phyloP scores from a whole-genome alignment of 2,888 invertebrate species.

The Pecten maximus region DNA sequence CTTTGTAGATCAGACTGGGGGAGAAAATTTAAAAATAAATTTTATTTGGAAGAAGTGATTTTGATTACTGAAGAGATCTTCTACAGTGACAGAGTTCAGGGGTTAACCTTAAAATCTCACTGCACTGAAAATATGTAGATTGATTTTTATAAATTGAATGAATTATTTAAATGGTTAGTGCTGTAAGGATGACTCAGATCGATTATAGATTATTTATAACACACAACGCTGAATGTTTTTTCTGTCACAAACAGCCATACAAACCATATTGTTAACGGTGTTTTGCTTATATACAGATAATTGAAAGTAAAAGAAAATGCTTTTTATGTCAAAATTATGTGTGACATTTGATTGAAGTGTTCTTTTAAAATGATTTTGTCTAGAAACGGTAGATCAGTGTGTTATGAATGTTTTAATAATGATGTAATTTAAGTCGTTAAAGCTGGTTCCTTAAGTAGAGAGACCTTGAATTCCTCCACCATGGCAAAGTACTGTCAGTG shows the following conservation, averaged over 20 bases:
- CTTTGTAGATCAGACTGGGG: slow-evolving; percentile 3
- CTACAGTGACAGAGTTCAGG: background rate
- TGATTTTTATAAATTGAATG: background rate
- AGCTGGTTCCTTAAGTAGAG: too few species aligned
- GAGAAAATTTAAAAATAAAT: background rate
- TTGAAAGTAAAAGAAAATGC: background rate
- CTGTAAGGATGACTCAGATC: background rate
- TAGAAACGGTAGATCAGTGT: background rate
- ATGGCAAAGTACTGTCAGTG: too few species aligned
- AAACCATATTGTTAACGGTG: background rate
- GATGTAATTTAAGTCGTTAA: background rate
- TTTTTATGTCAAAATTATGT: background rate
- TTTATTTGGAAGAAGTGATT: background rate
- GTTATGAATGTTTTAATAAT: background rate
- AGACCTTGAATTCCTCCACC: too few species aligned
- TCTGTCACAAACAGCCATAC: background rate
- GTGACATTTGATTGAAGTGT: background rate
- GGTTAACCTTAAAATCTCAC: background rate
- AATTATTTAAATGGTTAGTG: background rate
- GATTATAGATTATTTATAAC: background rate
- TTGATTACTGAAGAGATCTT: background rate
- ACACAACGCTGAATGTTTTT: background rate
- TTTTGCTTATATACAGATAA: background rate
- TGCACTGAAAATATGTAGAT: background rate
- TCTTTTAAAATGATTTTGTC: background rate